These are phyloP conservation scores for Drosophila dives DNA, from an alignment of 2,888 invertebrate genomes.

Conservation along the genomic window DNA sequence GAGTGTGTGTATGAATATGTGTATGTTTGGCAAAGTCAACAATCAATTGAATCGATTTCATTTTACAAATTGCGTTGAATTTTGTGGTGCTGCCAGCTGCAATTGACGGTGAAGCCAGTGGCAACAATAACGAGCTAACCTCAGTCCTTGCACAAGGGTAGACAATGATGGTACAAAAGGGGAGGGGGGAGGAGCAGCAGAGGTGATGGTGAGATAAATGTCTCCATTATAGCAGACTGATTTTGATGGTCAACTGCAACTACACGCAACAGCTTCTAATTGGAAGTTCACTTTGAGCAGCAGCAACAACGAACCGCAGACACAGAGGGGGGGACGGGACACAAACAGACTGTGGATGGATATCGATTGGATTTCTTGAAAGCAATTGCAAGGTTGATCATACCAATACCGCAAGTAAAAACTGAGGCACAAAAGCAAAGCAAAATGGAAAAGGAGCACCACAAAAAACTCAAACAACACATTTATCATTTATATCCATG, in stretches of 20 bases:
- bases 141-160: conserved; percentile 25
- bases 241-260: conserved; percentile 72
- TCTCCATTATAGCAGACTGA: conserved; percentile 59
- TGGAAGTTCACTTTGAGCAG: conserved; percentile 59
- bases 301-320: conserved; percentile 32
- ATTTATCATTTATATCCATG: neutral
- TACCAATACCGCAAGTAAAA: neutral
- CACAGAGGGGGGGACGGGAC: neutral
- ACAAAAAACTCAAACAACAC: neutral
- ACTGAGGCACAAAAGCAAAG: neutral
- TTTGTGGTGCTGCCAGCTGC: conserved; percentile 81
- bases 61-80: conserved; percentile 81
- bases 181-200: neutral
- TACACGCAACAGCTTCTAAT: conserved; percentile 72
- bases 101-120: conserved; percentile 73
- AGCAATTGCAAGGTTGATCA: conserved; percentile 20
- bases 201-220: conserved; percentile 30
- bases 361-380: conserved; percentile 50
- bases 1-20: conserved; percentile 36
- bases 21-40: conserved; percentile 74
- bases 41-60: conserved; percentile 81
- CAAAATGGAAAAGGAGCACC: neutral
- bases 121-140: conserved; percentile 74
- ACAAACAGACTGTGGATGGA: conserved; percentile 13
- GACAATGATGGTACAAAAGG: conserved; percentile 1